A percentile compares a stretch with the other conserved stretches of the same genome.
These are phyloP conservation scores for Seriola aureovittata DNA, from an alignment of 2,113 vertebrate species.

Conservation along the genomic window DNA sequence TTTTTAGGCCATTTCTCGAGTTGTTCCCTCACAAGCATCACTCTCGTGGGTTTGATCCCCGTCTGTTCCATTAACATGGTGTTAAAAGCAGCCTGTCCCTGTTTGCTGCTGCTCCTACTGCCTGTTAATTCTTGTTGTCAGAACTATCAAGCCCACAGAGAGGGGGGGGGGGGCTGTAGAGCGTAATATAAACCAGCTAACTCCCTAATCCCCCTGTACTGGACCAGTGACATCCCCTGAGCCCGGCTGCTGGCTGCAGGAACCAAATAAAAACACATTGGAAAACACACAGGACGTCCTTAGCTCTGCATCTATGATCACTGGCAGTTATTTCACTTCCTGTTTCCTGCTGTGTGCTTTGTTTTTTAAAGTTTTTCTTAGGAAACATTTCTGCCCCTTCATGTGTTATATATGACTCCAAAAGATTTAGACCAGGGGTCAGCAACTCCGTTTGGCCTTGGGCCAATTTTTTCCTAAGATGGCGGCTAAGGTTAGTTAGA, in stretches of 20 bases:
- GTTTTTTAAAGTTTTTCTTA: too few species aligned
- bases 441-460: too few species aligned
- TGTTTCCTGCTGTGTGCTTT: too few species aligned
- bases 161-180: slow-evolving; percentile 2
- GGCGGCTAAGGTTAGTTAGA: too few species aligned
- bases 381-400: too few species aligned
- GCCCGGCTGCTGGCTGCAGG: slow-evolving; percentile 22
- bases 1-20: background rate
- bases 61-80: slow-evolving; percentile 48
- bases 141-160: slow-evolving; percentile 44
- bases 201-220: background rate
- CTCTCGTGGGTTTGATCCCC: background rate
- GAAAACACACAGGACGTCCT: background rate
- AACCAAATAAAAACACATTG: background rate
- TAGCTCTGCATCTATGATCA: background rate
- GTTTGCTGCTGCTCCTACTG: slow-evolving; percentile 9
- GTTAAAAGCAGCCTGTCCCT: slow-evolving; percentile 61
- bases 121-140: slow-evolving; percentile 49
- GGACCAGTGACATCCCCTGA: slow-evolving; percentile 1
- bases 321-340: too few species aligned
- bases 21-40: background rate
- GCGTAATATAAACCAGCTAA: slow-evolving; percentile 37
- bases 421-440: too few species aligned
- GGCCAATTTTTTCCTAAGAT: too few species aligned
- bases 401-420: too few species aligned